Base-by-base conservation (phyloP, 2,797 vertebrate species). In the Morelia viridis region DNA sequence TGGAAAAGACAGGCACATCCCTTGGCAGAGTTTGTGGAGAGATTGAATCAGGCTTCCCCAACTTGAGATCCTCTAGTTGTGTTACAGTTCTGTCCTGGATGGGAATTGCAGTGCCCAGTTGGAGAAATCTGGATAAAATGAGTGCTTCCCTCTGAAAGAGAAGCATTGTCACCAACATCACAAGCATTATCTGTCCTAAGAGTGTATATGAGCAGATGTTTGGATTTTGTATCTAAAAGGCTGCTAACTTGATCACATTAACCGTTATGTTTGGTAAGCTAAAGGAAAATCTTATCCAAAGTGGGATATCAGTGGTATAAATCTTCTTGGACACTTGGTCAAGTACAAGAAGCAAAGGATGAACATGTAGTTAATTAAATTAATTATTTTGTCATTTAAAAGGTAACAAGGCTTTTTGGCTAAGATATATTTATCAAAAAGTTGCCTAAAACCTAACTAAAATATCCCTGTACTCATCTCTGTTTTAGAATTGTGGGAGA, bases 1-100 rank as follows among this genome's bases (percentile, higher is more conserved):
- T 53, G 95, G 93, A 93, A 96, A 96, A 96, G 95, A 86, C 57
- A 60, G 57, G 85, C 56, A 35, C 56, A 85, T 85, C 28, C n/a
- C 28, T 8, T n/a, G n/a, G 84, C n/a, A 28, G 84, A 57, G 13
- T 85, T 56, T 17, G 84, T 4, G 15, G 83, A 56, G 12, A 85
- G 2, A 53, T 85, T 28, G 56, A 85, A 50, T 13, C 2, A n/a
- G 80, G 26, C 53, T 85, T 85, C 84, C n/a, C 56, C 8, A 31
- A 31, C 22, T 22, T 22, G 22, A 87, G 85, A 31, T 58, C 84
- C 56, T 17, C 50, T 56, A 56, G 31, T 35, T 17, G 31, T 17
- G 15, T 11, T 24, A 46, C 1, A 41, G 19, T 80, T 80, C 19
- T 80, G 22, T 46, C 35, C 71, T 80, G 35, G 8, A 24, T 85